Evolutionary conservation across 2,113 vertebrate genomes (phyloP).

Genomic region (Anhinga anhinga): DNA sequence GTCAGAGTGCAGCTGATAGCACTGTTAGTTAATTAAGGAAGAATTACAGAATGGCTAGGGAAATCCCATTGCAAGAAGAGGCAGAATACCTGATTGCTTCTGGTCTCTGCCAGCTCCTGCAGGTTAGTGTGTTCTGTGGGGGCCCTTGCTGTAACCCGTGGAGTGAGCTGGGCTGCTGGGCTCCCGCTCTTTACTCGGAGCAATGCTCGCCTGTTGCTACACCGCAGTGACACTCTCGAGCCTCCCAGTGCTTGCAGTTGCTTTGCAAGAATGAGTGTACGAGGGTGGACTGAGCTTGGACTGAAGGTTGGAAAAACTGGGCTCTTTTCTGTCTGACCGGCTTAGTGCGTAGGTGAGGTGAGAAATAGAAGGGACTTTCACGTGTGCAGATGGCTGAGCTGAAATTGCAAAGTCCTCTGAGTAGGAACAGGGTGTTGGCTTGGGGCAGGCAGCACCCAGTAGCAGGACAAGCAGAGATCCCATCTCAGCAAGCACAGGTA

Average conservation of each 20-base stretch:
- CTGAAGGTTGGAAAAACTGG: not conserved
- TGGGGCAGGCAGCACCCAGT: not conserved
- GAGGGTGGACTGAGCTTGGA: too few species aligned
- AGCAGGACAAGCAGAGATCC: not conserved
- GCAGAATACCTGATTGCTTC: not conserved
- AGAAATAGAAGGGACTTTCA: not conserved
- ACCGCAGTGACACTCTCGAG: rapidly evolving
- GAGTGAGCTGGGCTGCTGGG: not conserved
- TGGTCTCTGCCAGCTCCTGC: not conserved
- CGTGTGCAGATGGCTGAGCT: not conserved
- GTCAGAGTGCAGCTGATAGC: not conserved
- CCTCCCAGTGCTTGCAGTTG: rapidly evolving
- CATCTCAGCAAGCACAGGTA: not conserved
- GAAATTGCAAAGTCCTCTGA: not conserved
- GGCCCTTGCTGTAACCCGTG: not conserved
- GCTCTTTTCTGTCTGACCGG: not conserved
- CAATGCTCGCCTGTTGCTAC: rapidly evolving
- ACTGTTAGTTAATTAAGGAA: not conserved
- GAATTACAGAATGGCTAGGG: not conserved
- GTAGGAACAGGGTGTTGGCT: not conserved
- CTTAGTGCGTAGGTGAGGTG: not conserved
- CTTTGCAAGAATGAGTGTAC: rapidly evolving
- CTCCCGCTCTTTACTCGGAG: not conserved
- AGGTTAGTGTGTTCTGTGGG: not conserved
- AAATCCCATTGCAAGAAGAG: not conserved